Base-by-base conservation (phyloP, 2,113 vertebrate species). In the Takifugu flavidus region DNA sequence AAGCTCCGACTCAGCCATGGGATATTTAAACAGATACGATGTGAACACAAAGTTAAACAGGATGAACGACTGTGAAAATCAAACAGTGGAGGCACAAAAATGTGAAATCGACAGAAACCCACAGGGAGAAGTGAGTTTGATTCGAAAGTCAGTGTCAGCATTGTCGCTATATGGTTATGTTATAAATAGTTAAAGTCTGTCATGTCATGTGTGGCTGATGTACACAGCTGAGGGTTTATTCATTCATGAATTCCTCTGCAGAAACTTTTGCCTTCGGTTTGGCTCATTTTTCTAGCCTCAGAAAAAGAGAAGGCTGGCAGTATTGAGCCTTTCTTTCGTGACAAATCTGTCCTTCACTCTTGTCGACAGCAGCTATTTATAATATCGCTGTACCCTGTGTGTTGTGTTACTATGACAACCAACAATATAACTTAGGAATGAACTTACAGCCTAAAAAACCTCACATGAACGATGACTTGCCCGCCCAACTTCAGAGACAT, bases 321-420 rank as follows among this genome's bases (percentile, higher is more conserved):
- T 12, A 43, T 44, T 49, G n/a, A 61, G 45, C 66, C 1, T 50
- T 10, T 50, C 53, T 52, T 25, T 29, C 53, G 14, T 27, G 39
- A 52, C 27, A 57, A 34, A 52, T 70, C 53, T 45, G 39, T 69
- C n/a, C 52, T 53, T 59, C 50, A 49, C 43, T 49, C 11, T 42
- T 14, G 39, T 54, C 26, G 43, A 29, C 56, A 59, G 43, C 26
- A 29, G 4, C 60, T 52, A 58, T 70, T 62, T 59, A 42, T 64
- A 49, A 59, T 49, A 28, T 49, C 60, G 46, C 5, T 53, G 67
- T 26, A 45, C 53, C 26, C 44, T 34, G 13, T 25, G 52, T 43
- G 44, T 57, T 51, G 49, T 25, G 67, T 62, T 53, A 20, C 67
- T 47, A 46, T 63, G 44, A 39, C 54, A 62, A 70, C 53, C n/a